Evolutionary conservation across 2,888 invertebrate genomes (phyloP), one percentile per base, ranked within the genome.

Genomic region (Agrilus biguttatus): DNA sequence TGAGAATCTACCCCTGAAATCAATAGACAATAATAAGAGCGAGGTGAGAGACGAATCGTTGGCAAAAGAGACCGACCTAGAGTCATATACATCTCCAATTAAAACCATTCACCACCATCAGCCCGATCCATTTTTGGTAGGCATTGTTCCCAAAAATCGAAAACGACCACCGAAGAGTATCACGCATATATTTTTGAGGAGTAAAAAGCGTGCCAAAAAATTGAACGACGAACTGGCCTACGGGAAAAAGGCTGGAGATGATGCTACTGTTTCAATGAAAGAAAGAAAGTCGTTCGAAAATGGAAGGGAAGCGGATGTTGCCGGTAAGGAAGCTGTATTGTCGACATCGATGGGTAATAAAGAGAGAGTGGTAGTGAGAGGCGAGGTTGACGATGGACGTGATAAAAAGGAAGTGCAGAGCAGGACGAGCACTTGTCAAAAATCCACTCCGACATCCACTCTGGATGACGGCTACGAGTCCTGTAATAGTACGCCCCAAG

Each of bases 401-500:
- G 44, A 49, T 23, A 47, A 41, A 23, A 49, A 49, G 34, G 40
- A 45, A 28, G 36, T 36, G 14, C 48, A 48, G 23, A 52, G 49
- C 43, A 40, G 40, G 37, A 40, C 41, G 37, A 48, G 28, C 10
- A 28, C 28, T 2, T 28, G 47, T 43, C 46, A 45, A 14, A 60
- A 63, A 45, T 61, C 62, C 8, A 65, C 61, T 23, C 62, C 62
- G 4, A 62, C 66, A 14, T 65, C 67, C 8, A 69, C 67, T 1
- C 59, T 78, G 2, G 78, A 79, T 51, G 78, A 79, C 52, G 78
- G 78, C 1, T 79, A 79, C 56, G 78, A 77, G 47, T 77, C 77
- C 1, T 78, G 75, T 13, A 75, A 76, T 53, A 78, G 77, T 58
- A 78, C 78, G 5, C 78, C 78, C 1, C 67, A 76, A 45, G 77